phyloP scores from a whole-genome alignment of 1,140 invertebrate species.

The Orchesella cincta region DNA sequence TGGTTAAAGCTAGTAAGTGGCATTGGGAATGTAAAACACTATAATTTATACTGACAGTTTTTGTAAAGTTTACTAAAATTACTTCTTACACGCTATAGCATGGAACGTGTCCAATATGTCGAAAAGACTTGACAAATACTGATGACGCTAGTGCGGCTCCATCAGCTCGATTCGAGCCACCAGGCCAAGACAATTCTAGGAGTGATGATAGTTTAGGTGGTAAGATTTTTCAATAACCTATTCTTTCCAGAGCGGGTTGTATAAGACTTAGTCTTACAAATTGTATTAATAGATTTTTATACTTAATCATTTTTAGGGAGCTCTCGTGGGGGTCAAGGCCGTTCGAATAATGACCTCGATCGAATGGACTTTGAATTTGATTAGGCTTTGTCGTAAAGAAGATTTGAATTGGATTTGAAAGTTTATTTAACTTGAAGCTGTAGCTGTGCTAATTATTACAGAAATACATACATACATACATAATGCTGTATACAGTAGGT shows the following conservation, averaged over 20 bases:
- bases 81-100: conserved; percentile 61
- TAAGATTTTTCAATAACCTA: too few species aligned
- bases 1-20: conserved; percentile 83
- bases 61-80: neutral
- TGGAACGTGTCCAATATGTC: conserved; percentile 92
- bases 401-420: too few species aligned
- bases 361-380: conserved; percentile 19
- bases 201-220: neutral
- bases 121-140: conserved; percentile 71
- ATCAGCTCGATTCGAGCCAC: conserved; percentile 31
- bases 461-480: too few species aligned
- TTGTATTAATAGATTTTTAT: too few species aligned
- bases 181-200: conserved; percentile 24
- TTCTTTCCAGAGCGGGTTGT: too few species aligned
- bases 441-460: neutral
- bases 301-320: too few species aligned
- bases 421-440: neutral
- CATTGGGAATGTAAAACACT: neutral
- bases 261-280: too few species aligned
- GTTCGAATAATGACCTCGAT: conserved; percentile 5
- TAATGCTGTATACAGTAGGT: too few species aligned
- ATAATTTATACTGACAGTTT: neutral
- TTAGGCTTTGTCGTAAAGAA: too few species aligned
- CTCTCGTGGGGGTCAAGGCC: neutral
- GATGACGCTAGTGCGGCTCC: conserved; percentile 48